Conservation (phyloP, 2,113 vertebrate genomes). For the Onychorhynchus coronatus region DNA sequence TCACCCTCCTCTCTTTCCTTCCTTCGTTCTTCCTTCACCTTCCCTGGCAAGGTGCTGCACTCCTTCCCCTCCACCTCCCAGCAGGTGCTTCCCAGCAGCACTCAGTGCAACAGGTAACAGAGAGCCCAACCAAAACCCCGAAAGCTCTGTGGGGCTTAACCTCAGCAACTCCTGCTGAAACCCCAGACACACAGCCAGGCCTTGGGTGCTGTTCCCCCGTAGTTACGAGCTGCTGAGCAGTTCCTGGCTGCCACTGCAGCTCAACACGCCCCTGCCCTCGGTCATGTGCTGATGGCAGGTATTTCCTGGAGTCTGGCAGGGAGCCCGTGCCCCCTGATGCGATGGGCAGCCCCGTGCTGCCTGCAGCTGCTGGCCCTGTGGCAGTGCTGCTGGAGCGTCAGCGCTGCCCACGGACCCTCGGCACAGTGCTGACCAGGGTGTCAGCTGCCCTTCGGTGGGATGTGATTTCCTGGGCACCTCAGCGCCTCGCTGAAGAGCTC, state of each 20-base stretch:
- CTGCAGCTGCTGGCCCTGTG: background rate
- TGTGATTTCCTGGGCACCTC: background rate
- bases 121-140: fast-evolving
- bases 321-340: background rate
- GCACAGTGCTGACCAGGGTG: background rate
- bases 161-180: background rate
- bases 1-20: background rate
- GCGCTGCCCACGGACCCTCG: background rate
- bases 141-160: background rate
- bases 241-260: background rate
- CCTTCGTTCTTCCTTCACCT: fast-evolving
- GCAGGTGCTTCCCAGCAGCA: background rate
- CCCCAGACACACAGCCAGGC: background rate
- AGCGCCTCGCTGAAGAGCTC: background rate
- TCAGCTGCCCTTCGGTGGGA: background rate
- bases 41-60: background rate
- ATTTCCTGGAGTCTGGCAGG: background rate
- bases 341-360: background rate
- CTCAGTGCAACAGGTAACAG: background rate
- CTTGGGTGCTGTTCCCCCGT: background rate
- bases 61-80: background rate
- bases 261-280: background rate
- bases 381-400: too few species aligned
- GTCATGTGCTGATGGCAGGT: fast-evolving
- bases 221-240: background rate